Evolutionary conservation across 2,797 vertebrate genomes (phyloP).

Genomic region (Chaetophractus vellerosus): DNA sequence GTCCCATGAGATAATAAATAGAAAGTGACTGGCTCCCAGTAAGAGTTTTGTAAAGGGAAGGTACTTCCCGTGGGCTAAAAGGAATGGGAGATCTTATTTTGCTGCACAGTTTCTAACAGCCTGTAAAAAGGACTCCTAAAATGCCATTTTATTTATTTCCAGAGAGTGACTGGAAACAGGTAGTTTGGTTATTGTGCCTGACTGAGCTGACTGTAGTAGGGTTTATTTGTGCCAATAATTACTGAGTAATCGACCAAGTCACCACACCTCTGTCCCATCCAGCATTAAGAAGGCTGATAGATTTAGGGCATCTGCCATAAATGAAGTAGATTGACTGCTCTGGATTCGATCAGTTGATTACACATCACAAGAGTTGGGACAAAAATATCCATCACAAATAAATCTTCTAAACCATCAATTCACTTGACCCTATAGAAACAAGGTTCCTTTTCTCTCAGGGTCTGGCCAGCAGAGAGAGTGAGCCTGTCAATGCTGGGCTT

Average conservation of each 20-base stretch:
- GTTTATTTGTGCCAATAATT: slow-evolving; percentile 42
- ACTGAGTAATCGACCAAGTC: slow-evolving; percentile 5
- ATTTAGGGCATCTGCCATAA: slow-evolving; percentile 51
- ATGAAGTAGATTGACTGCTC: background rate
- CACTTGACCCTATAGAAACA: background rate
- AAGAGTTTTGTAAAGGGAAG: background rate
- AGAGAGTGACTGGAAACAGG: background rate
- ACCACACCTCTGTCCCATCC: background rate
- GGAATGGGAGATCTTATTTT: slow-evolving; percentile 32
- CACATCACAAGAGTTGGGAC: background rate
- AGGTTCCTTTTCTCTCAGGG: background rate
- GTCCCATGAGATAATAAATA: background rate
- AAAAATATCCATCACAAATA: background rate
- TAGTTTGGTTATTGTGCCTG: background rate
- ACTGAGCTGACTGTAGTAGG: background rate
- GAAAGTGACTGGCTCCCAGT: background rate
- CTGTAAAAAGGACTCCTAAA: slow-evolving; percentile 44
- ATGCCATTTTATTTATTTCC: slow-evolving; percentile 31
- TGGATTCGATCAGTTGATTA: background rate
- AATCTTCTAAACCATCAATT: background rate
- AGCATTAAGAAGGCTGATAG: slow-evolving; percentile 45
- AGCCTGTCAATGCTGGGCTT: background rate
- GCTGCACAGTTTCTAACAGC: background rate
- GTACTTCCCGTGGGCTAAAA: background rate
- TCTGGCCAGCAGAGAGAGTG: background rate